Evolutionary conservation across 1,140 invertebrate genomes (phyloP), one percentile per base, ranked within the genome.

Genomic region (Lepidostoma basale): DNA sequence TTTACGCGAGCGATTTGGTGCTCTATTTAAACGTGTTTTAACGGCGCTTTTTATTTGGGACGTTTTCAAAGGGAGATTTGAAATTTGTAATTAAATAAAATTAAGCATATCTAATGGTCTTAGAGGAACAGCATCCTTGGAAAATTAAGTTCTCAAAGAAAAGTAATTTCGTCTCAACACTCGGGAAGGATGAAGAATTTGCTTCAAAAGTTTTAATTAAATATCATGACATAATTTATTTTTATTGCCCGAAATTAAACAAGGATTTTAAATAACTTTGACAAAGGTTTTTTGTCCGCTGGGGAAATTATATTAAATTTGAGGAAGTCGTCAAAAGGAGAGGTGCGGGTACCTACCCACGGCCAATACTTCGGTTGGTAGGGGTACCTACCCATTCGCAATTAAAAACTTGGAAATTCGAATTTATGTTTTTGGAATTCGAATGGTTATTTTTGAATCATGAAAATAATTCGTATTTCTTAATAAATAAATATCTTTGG

Each of bases 21-120:
- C 4, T 42, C 60, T 67, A 20, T 26, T 36, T 22, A 33, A 39
- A 36, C 10, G 0, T 3, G 10, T n/a, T 10, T 18, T 20, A 62
- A 18, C 36, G 56, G 36, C 25, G 16, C 42, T 40, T 62, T 67
- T 62, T 6, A 39, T 9, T 28, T 25, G 33, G 22, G 6, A n/a
- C 0, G 18, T 28, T 62, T 62, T 47, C 22, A 59, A 44, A 47
- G 62, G 3, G 45, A 28, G 42, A n/a, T 71, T 47, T 23, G 66
- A 68, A 72, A 72, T 72, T 72, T 68, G 71, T 69, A 73, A 73
- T 73, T 73, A 73, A 73, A 73, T 73, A 73, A 73, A 73, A 73
- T 73, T 73, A 73, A 73, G 71, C 71, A 69, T 67, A 64, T 59
- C 71, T 68, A 67, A 73, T 69, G 62, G 64, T 59, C 58, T 67